These are phyloP conservation scores for Beris morrisii DNA, from an alignment of 2,888 invertebrate species.

Conservation along the genomic window DNA sequence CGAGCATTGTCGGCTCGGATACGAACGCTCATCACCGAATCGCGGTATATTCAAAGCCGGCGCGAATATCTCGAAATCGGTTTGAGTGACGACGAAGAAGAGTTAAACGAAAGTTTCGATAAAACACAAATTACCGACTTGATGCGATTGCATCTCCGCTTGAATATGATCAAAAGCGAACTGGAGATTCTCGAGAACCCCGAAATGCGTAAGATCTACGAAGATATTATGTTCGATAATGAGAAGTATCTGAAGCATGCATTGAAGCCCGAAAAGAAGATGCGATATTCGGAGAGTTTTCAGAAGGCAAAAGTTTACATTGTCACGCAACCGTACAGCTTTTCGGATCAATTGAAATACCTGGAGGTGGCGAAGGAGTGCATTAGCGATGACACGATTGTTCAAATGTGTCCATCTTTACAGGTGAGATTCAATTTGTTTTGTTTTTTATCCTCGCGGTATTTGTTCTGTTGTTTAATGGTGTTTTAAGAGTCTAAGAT, in stretches of 20 bases:
- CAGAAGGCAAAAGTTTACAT: conserved; percentile 52
- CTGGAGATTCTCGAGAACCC: conserved; percentile 65
- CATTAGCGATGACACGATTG: conserved; percentile 50
- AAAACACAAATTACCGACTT: conserved; percentile 57
- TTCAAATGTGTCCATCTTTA: conserved; percentile 56
- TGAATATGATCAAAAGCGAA: conserved; percentile 62
- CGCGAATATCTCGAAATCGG: conserved; percentile 56
- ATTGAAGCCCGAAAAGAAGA: not conserved
- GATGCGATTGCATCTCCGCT: conserved; percentile 60
- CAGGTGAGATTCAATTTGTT: conserved; percentile 42
- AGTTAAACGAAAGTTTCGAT: conserved; percentile 43
- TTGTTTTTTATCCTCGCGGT: too few species aligned
- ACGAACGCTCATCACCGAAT: conserved; percentile 59
- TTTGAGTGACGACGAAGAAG: conserved; percentile 51
- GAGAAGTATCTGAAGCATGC: conserved; percentile 21
- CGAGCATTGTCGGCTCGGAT: conserved; percentile 59
- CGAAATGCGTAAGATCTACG: conserved; percentile 59
- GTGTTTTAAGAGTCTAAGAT: too few species aligned
- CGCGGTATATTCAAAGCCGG: conserved; percentile 58
- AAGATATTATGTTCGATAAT: conserved; percentile 47
- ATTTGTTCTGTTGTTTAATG: too few species aligned
- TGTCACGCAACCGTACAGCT: conserved; percentile 56
- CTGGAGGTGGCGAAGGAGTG: conserved; percentile 54
- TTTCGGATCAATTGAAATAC: conserved; percentile 57
- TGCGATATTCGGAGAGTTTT: conserved; percentile 4